Conservation (phyloP, 2,797 vertebrate genomes). For the Neomorphus geoffroyi region DNA sequence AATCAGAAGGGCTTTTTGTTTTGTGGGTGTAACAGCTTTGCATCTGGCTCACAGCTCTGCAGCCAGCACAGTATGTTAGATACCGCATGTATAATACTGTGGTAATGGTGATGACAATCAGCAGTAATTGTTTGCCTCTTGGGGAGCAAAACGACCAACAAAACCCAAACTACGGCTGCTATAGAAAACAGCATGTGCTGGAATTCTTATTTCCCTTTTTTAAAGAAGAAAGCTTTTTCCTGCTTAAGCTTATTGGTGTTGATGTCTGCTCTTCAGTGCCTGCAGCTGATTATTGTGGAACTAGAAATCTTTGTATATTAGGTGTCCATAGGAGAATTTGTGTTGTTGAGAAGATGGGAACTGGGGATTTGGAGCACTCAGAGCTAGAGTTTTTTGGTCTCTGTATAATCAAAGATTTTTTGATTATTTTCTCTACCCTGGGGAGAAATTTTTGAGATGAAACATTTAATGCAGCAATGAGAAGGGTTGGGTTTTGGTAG, state of each 20-base stretch:
- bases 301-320: not conserved
- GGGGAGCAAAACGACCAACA: not conserved
- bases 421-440: not conserved
- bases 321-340: not conserved
- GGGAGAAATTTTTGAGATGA: not conserved
- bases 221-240: not conserved
- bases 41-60: not conserved
- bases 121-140: not conserved
- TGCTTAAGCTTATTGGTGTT: not conserved
- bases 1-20: not conserved
- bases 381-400: slow-evolving; percentile 4
- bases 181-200: not conserved
- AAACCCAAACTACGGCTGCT: not conserved
- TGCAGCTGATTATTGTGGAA: not conserved
- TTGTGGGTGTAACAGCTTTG: not conserved
- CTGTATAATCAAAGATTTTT: not conserved
- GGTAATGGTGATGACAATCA: not conserved
- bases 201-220: not conserved
- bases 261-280: not conserved
- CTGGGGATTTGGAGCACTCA: not conserved
- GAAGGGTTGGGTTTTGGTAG: not conserved
- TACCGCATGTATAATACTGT: not conserved
- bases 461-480: not conserved
- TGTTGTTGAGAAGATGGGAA: not conserved
- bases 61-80: not conserved